Conservation (phyloP, 1,140 invertebrate genomes). For the Coptotermes formosanus region DNA sequence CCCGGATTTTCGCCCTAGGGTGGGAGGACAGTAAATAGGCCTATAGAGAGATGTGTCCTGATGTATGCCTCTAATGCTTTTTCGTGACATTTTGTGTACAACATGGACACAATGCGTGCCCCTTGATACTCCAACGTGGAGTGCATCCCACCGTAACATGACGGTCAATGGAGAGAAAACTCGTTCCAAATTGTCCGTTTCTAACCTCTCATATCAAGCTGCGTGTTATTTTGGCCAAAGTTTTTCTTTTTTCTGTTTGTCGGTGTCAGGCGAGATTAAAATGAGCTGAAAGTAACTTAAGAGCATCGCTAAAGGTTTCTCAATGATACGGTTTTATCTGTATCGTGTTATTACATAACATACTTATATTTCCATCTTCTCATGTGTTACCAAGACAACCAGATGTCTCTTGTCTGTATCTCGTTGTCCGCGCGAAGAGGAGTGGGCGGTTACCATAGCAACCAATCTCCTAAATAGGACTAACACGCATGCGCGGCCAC, state of each 20-base stretch:
- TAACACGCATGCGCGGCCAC: slow-evolving; percentile 20
- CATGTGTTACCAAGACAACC: neutral
- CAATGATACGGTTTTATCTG: neutral
- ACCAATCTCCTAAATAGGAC: slow-evolving; percentile 15
- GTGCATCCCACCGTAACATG: neutral
- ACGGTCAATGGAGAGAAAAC: neutral
- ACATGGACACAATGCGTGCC: no score
- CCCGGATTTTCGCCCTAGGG: no score
- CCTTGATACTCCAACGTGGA: no score
- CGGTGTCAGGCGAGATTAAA: neutral
- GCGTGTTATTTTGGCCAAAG: no score
- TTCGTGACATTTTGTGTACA: no score
- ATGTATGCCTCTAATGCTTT: no score
- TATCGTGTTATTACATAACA: neutral
- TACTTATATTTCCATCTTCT: neutral
- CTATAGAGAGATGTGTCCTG: no score
- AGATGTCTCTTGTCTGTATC: neutral
- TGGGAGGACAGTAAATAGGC: no score
- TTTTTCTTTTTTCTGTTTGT: no score
- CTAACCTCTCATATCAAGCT: no score
- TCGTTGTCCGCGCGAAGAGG: neutral
- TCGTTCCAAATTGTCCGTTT: no score
- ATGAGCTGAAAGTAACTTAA: neutral
- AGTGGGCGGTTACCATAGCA: slow-evolving; percentile 27
- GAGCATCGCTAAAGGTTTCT: neutral